phyloP scores from a whole-genome alignment of 1,140 invertebrate genomes.

The Cherax destructor region DNA sequence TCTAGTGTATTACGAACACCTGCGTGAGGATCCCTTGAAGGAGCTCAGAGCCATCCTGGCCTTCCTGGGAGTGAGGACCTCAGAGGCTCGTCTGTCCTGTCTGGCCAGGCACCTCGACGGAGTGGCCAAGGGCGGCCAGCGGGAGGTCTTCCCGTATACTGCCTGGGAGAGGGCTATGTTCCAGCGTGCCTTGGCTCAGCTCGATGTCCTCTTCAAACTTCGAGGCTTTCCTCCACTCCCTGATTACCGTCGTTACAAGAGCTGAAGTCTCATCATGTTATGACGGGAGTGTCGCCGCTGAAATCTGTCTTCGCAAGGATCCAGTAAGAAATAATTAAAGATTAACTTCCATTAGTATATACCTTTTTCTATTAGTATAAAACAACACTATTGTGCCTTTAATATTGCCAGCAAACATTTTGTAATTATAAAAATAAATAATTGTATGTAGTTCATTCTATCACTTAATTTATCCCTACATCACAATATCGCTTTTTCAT shows the following conservation, averaged over 20 bases:
- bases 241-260: conserved; percentile 3
- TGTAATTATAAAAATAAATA: too few species aligned
- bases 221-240: conserved; percentile 5
- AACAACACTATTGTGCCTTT: too few species aligned
- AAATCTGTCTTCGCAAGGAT: too few species aligned
- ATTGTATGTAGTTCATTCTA: too few species aligned
- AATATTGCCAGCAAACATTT: too few species aligned
- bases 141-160: neutral
- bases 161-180: neutral
- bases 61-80: conserved; percentile 5
- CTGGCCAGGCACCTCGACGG: conserved; percentile 5
- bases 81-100: neutral
- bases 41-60: neutral
- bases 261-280: neutral
- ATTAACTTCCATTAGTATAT: too few species aligned
- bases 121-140: neutral
- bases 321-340: too few species aligned
- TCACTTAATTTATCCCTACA: too few species aligned
- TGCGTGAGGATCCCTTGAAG: conserved; percentile 6
- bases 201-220: neutral
- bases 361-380: too few species aligned
- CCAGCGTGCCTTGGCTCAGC: neutral
- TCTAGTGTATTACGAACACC: conserved; percentile 8
- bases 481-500: too few species aligned
- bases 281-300: too few species aligned